Conservation (phyloP, 1,140 invertebrate genomes). For the Lineus longissimus region DNA sequence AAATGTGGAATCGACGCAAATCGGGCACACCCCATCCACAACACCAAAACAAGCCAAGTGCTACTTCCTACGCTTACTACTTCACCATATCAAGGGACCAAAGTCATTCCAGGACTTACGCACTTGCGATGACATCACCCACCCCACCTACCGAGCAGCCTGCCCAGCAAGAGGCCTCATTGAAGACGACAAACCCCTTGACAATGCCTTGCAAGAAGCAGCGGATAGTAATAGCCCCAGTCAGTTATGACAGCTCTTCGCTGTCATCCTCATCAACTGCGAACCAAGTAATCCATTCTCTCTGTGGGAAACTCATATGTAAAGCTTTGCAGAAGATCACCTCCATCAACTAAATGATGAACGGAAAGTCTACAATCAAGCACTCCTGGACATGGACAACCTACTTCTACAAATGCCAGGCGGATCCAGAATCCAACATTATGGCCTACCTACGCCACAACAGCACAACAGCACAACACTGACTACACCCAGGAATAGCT, state of each 20-base stretch:
- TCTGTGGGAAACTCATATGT: conserved; percentile 19
- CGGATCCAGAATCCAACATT: too few relatives aligned
- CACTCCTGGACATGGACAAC: background rate
- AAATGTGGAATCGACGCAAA: conserved; percentile 17
- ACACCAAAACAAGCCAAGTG: conserved; percentile 43
- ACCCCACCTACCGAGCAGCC: conserved; percentile 48
- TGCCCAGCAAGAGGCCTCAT: conserved; percentile 46
- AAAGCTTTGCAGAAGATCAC: conserved; percentile 46
- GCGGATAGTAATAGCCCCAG: conserved; percentile 18
- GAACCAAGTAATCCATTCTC: conserved; percentile 14
- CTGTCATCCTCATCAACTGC: conserved; percentile 13
- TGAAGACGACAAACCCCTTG: conserved; percentile 51
- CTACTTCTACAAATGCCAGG: too few relatives aligned
- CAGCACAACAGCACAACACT: too few relatives aligned
- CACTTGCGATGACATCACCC: conserved; percentile 53
- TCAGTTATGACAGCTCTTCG: conserved; percentile 44
- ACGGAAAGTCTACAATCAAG: conserved; percentile 8
- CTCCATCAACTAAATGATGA: conserved; percentile 39
- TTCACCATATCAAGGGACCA: conserved; percentile 52
- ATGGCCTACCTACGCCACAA: too few relatives aligned
- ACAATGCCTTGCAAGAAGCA: conserved; percentile 45
- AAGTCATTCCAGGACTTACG: conserved; percentile 37
- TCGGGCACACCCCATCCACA: background rate
- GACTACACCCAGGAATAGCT: too few relatives aligned
- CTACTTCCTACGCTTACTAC: conserved; percentile 51